Base-by-base conservation (phyloP, 2,888 invertebrate genomes). In the Cyclophora punctaria region DNA sequence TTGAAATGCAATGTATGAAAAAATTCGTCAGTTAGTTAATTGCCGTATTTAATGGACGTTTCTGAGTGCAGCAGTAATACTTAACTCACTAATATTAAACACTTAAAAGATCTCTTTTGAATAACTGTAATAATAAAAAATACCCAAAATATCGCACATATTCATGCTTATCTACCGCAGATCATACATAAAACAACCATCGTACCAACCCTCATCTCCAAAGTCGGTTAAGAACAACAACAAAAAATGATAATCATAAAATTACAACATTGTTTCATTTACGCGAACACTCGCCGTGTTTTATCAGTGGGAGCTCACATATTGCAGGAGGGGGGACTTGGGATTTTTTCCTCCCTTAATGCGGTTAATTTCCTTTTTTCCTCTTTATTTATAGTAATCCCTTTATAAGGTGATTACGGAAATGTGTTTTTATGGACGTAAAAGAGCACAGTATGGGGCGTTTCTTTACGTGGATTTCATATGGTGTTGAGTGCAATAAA, bases 321-420 rank as follows among this genome's bases (percentile, higher is more conserved):
- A 87, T 86, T 85, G 86, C 76, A 71, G 76, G 83, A 86, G 86
- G 87, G 75, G 71, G 75, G 77, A 44, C 20, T 20, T 20, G 20
- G 20, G 72, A 77, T 80, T 84, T 84, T 84, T 86, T 82, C 81
- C 83, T 77, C 74, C 67, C 74, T 78, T 86, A 87, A 87, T 83
- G 86, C 85, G 86, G 86, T 87, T 87, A 88, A 87, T 88, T 88
- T 88, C 85, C 85, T 86, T 84, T 85, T 73, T 88, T 87, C 87
- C 87, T 88, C 78, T 87, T 87, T 88, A 88, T 88, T 88, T 88
- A 87, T 87, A 86, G 88, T 88, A 88, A 88, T 88, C 87, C 85
- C 87, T 86, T 86, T 87, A 87, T 88, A 88, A 87, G 88, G 86
- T 88, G 87, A 87, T 88, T 88, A 88, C 87, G 80, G 85, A 85